Base-by-base conservation (phyloP, 1,140 invertebrate species). In the Maniola jurtina region DNA sequence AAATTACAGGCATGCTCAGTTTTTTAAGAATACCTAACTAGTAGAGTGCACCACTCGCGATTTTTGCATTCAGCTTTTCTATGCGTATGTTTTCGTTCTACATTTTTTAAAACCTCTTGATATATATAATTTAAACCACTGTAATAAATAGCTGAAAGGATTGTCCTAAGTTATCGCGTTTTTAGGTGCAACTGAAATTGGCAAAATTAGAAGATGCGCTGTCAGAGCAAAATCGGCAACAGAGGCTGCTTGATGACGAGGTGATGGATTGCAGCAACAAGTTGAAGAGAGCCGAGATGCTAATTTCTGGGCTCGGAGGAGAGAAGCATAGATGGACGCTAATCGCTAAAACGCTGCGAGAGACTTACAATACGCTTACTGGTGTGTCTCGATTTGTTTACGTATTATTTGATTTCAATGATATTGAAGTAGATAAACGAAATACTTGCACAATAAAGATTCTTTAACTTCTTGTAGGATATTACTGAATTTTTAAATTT, bases 211-310 rank as follows among this genome's bases (percentile, higher is more conserved):
- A 97, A 90, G 95, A 94, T 14, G 94, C 94, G 68, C 85, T 98
- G 54, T 92, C 93, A 0, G 93, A 93, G 48, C 88, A 93, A 36
- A 86, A 80, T 47, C 83, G 89, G 13, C 81, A 95, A 45, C 93
- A 98, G 83, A 94, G 94, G 59, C 91, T 94, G 50, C 90, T 98
- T 78, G 93, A 94, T 34, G 91, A 93, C 54, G 96, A 99, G 80
- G 97, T 98, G 33, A 93, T 96, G 70, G 91, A 95, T 13, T 99
- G 98, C 75, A 95, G 96, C 36, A 95, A 96, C 72, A 99, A 99
- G 88, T 86, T 99, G 45, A 95, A 97, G 76, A 92, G 98, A 68
- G 98, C 98, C 0, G 96, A 98, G 83, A 97, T 99, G 91, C 92
- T 99, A 54, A 97, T 99, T 56, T 94, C 95, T 7, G 96, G 96